A percentile compares a stretch with the other conserved stretches of the same genome.
phyloP scores from a whole-genome alignment of 1,140 invertebrate genomes.

The Scaptodrosophila lebanonensis region DNA sequence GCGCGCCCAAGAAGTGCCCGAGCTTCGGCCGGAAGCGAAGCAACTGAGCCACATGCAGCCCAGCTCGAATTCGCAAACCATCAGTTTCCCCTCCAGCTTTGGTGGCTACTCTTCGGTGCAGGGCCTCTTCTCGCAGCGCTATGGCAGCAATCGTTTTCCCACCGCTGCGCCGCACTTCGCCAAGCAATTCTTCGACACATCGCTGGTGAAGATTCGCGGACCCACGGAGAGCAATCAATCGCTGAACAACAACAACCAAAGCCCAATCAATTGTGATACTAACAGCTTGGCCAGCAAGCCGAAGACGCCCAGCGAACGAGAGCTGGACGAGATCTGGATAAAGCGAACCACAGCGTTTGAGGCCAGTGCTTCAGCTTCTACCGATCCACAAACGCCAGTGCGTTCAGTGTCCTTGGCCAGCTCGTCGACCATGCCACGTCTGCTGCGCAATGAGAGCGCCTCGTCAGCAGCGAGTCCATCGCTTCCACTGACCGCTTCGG shows the following conservation, averaged over 20 bases:
- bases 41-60: constrained; percentile 64
- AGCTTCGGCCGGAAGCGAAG: constrained; percentile 78
- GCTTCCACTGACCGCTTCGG: constrained; percentile 42
- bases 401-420: constrained; percentile 41
- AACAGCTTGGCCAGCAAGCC: constrained; percentile 48
- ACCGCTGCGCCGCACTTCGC: constrained; percentile 81
- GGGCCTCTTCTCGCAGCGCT: constrained; percentile 76
- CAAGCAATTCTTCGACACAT: constrained; percentile 88
- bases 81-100: constrained; percentile 80
- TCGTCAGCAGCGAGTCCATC: constrained; percentile 47
- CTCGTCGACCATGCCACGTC: constrained; percentile 56
- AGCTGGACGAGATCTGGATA: constrained; percentile 72
- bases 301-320: constrained; percentile 57
- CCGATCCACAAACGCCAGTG: background rate
- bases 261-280: constrained; percentile 59
- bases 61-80: constrained; percentile 80
- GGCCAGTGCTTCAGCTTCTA: background rate
- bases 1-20: constrained; percentile 78
- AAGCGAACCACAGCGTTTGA: constrained; percentile 21
- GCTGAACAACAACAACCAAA: constrained; percentile 74
- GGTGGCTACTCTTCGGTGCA: constrained; percentile 79
- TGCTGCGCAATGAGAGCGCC: constrained; percentile 48
- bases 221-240: constrained; percentile 82
- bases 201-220: constrained; percentile 88
- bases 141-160: constrained; percentile 61